Conservation (phyloP, 2,888 invertebrate genomes). For the Cryptocheilus praepositus region DNA sequence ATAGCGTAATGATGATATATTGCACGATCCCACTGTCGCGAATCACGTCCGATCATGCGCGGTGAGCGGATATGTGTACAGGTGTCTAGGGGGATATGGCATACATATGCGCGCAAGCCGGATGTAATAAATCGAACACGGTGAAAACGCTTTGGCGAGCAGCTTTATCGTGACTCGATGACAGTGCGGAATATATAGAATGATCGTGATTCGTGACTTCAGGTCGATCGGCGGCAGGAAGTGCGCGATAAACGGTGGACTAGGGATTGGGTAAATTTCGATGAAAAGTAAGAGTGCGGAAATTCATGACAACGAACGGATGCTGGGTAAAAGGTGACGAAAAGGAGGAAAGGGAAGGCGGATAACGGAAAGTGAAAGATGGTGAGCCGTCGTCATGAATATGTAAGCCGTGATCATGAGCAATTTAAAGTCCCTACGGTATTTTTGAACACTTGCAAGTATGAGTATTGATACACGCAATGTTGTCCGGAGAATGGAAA, state of each 20-base stretch:
- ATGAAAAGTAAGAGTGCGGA: too few relatives aligned
- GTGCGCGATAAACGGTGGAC: constrained; percentile 1
- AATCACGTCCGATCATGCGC: background rate
- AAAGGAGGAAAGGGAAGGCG: constrained; percentile 8
- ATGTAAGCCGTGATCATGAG: constrained; percentile 64
- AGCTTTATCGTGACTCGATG: constrained; percentile 59
- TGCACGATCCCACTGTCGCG: too few relatives aligned
- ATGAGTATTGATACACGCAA: constrained; percentile 64
- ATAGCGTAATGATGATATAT: too few relatives aligned
- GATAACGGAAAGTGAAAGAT: background rate
- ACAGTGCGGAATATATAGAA: constrained; percentile 48
- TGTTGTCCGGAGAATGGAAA: too few relatives aligned
- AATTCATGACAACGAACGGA: too few relatives aligned
- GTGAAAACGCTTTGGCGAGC: constrained; percentile 53
- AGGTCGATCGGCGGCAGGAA: constrained; percentile 21
- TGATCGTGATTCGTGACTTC: constrained; percentile 25
- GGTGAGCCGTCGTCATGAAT: constrained; percentile 13
- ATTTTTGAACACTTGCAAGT: constrained; percentile 58
- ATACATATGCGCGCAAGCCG: constrained; percentile 46
- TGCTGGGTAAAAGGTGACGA: constrained; percentile 2
- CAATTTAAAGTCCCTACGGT: constrained; percentile 67
- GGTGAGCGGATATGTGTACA: constrained; percentile 42
- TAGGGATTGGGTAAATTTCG: constrained; percentile 1
- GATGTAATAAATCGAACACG: constrained; percentile 64
- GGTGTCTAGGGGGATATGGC: constrained; percentile 51